Evolutionary conservation across 2,797 vertebrate genomes (phyloP).

Genomic region (Anolis apletophallus): DNA sequence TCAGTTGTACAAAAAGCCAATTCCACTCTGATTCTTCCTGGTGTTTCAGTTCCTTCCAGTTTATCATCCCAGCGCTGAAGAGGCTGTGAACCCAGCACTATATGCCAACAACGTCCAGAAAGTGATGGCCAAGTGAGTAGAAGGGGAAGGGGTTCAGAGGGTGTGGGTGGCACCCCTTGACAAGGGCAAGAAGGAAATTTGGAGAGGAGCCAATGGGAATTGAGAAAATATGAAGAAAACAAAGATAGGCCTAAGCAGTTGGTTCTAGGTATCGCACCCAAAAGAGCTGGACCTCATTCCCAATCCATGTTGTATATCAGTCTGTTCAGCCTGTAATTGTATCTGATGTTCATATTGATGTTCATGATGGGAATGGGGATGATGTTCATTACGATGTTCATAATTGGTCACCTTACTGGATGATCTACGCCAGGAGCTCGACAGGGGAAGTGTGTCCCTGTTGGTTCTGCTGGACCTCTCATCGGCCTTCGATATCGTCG

Average conservation of each 20-base stretch:
- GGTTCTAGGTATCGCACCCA: not conserved
- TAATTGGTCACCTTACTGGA: no score
- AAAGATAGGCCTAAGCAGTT: not conserved
- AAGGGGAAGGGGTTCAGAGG: not conserved
- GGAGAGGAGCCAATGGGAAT: not conserved
- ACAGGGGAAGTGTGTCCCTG: no score
- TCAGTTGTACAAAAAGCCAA: not conserved
- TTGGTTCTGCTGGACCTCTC: no score
- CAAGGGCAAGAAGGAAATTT: no score
- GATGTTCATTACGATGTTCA: no score
- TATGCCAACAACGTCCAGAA: conserved; percentile 90
- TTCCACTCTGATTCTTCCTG: not conserved
- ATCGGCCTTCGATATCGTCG: no score
- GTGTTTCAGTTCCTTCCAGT: conserved; percentile 87
- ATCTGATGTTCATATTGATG: no score
- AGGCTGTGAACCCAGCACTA: conserved; percentile 84
- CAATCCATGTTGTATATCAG: not conserved
- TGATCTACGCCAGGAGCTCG: no score
- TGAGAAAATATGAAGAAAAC: not conserved
- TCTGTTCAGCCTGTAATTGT: no score
- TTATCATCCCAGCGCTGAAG: conserved; percentile 84
- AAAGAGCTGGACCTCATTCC: not conserved
- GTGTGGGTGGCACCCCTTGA: not conserved
- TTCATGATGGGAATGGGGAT: no score
- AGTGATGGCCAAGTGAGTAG: conserved; percentile 89